Conservation (phyloP, 2,888 invertebrate genomes). For the Camponotus fellah region DNA sequence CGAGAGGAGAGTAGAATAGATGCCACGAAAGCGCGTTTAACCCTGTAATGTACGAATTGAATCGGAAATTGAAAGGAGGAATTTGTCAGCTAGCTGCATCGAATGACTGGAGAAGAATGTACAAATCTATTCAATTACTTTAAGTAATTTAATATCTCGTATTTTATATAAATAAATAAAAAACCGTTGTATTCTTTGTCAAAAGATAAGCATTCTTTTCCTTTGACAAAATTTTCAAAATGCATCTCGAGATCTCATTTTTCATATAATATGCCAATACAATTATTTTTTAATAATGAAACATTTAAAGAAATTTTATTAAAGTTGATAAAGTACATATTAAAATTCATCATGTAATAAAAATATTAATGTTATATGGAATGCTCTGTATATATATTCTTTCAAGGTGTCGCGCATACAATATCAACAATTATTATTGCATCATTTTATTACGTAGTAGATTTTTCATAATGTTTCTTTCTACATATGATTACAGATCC, state of each 20-base stretch:
- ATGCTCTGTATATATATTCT: neutral
- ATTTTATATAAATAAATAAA: too few species aligned
- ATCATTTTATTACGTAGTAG: neutral
- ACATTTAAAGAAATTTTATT: too few species aligned
- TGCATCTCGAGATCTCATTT: too few species aligned
- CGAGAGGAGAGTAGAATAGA: slow-evolving; percentile 22
- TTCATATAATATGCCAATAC: too few species aligned
- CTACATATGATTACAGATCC: slow-evolving; percentile 31
- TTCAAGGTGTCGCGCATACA: neutral
- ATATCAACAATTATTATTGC: neutral
- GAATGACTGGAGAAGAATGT: neutral
- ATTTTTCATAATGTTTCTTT: neutral
- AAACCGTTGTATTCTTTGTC: too few species aligned
- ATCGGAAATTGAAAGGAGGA: slow-evolving; percentile 35
- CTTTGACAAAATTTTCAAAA: too few species aligned
- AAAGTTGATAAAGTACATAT: too few species aligned
- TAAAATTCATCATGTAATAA: too few species aligned
- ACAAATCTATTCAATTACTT: neutral
- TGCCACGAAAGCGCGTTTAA: slow-evolving; percentile 18
- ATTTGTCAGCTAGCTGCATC: slow-evolving; percentile 22
- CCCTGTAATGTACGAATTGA: slow-evolving; percentile 22
- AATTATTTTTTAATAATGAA: too few species aligned
- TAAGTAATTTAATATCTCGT: neutral
- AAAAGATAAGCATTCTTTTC: too few species aligned
- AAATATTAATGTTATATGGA: too few species aligned